phyloP scores from a whole-genome alignment of 2,113 vertebrate species.

The Notarius lentiginosus region DNA sequence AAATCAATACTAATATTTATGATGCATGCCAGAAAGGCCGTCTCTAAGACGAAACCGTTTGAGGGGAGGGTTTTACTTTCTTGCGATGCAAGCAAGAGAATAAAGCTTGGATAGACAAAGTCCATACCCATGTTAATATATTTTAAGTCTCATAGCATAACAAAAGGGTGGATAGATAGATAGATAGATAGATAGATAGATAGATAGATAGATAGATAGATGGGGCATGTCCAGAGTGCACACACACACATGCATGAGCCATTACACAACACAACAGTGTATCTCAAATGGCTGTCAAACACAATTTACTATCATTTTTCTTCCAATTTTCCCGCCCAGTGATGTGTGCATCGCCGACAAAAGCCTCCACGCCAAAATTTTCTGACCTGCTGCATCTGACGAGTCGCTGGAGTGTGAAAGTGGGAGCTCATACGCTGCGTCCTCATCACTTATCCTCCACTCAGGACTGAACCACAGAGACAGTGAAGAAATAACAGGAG shows the following conservation, averaged over 20 bases:
- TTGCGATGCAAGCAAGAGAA: not conserved
- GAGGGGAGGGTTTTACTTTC: not conserved
- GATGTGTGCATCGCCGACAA: not conserved
- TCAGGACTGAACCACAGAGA: not conserved
- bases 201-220: not conserved
- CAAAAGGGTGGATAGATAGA: too few relatives aligned
- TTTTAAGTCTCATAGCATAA: too few relatives aligned
- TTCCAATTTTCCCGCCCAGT: not conserved
- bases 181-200: too few relatives aligned
- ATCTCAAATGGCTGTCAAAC: not conserved
- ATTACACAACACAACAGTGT: not conserved
- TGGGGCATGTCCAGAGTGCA: not conserved
- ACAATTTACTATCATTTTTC: not conserved
- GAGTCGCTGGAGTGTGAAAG: constrained; percentile 14
- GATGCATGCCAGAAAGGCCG: not conserved
- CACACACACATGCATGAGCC: not conserved
- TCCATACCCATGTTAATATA: not conserved
- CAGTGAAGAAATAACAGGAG: not conserved
- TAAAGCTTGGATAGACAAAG: not conserved
- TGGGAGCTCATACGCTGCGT: not conserved
- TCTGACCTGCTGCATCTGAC: constrained; percentile 4
- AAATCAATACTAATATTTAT: not conserved
- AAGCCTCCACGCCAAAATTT: not conserved
- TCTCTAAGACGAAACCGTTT: not conserved
- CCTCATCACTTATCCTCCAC: not conserved